Base-by-base conservation (phyloP, 2,113 vertebrate genomes). In the Coptodon rendalli region DNA sequence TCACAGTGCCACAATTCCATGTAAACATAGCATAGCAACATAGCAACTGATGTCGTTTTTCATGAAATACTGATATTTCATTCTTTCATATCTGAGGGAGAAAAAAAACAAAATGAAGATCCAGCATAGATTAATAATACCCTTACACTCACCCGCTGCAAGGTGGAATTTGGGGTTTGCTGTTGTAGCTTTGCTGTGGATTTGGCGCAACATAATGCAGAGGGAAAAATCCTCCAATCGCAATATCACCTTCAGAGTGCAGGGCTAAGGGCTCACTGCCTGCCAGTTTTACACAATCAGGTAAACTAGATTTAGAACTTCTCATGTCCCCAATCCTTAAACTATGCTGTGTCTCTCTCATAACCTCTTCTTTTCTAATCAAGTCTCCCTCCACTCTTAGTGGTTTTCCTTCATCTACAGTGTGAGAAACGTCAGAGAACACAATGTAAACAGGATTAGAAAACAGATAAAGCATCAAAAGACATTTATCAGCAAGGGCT, bases 141-240 rank as follows among this genome's bases (percentile, higher is more conserved):
- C 4, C 5, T 83, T 4, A 61, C 43, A 93, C 95, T 95, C 88
- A 97, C 96, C 96, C 92, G 3, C 83, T 95, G 89, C 96, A 96
- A 43, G 83, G 61, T 76, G 34, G 71, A 52, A 88, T 71, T 40
- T 78, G 90, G 7, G 95, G 95, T 85, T 79, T 89, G 40, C 50
- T 91, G 11, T 56, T 79, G 82, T 94, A 97, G 78, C 19, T 90
- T 79, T 91, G 63, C 12, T 93, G 61, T 27, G 76, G 89, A 31
- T 92, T 56, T 9, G 90, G 45, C 4, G 88, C 89, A 5, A 91
- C 48, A 63, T 53, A 93, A 57, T 97, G 96, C 68, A 97, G 38
- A 40, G 96, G 96, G 50, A 97, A 97, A 50, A 96, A 50, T 3
- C 95, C 96, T 80, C 96, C 96, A 36, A 97, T 94, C 14, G 95